Conservation (phyloP, 2,888 invertebrate species). For the Drosophila setosimentum region DNA sequence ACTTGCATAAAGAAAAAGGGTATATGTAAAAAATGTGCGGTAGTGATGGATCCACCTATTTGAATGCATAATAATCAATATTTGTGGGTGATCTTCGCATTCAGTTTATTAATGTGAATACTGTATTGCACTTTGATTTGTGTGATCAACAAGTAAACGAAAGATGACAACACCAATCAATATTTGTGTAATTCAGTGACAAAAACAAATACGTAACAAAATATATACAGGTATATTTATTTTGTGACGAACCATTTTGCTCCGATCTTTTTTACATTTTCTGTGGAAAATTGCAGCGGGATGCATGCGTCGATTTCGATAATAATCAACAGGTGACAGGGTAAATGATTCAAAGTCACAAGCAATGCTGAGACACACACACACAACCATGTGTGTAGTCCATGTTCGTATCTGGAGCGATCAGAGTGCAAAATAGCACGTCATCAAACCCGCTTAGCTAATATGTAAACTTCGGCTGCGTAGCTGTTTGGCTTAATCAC, state of each 20-base stretch:
- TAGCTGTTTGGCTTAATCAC: conserved; percentile 5
- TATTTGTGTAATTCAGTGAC: conserved; percentile 40
- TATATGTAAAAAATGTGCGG: neutral
- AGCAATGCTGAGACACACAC: conserved; percentile 7
- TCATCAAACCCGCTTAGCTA: conserved; percentile 41
- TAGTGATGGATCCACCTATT: neutral
- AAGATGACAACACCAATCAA: conserved; percentile 42
- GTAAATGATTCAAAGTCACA: conserved; percentile 21
- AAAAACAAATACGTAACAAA: conserved; percentile 3
- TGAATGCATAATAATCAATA: neutral
- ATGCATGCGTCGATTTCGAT: conserved; percentile 8
- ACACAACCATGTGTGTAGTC: neutral
- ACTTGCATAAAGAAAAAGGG: neutral
- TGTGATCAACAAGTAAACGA: conserved; percentile 12
- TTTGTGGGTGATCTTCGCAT: conserved; percentile 19
- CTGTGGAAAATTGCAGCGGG: conserved; percentile 3
- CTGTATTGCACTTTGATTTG: conserved; percentile 34
- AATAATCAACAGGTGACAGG: conserved; percentile 48
- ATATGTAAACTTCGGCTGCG: conserved; percentile 11
- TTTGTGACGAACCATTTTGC: conserved; percentile 9
- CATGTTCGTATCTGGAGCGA: conserved; percentile 11
- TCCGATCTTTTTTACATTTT: neutral
- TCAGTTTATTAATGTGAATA: neutral
- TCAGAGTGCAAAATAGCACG: conserved; percentile 26
- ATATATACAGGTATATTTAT: neutral